Conservation (phyloP, 2,888 invertebrate species). For the Scaptomyza tumidula region DNA sequence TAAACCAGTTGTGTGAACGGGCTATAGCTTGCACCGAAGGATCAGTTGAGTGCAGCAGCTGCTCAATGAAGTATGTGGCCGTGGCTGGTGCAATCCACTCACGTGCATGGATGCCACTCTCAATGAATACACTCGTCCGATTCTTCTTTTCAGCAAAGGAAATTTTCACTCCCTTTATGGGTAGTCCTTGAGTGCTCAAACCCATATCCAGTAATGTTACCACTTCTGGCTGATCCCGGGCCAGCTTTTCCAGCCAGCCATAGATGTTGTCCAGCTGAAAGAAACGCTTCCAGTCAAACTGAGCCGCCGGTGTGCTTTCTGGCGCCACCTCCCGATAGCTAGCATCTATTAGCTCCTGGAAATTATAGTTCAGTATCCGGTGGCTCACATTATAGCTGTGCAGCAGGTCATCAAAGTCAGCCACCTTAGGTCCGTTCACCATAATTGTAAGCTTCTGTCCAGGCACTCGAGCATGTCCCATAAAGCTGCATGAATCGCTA, state of each 20-base stretch:
- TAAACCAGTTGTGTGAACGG: slow-evolving; percentile 88
- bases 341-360: slow-evolving; percentile 77
- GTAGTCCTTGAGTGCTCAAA: slow-evolving; percentile 85
- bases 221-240: slow-evolving; percentile 63
- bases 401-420: slow-evolving; percentile 75
- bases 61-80: slow-evolving; percentile 81
- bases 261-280: slow-evolving; percentile 82
- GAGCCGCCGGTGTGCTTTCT: slow-evolving; percentile 35
- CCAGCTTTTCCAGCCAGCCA: slow-evolving; percentile 77
- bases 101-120: slow-evolving; percentile 84
- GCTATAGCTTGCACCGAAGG: slow-evolving; percentile 76
- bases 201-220: slow-evolving; percentile 85
- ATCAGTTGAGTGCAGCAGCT: slow-evolving; percentile 82
- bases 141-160: slow-evolving; percentile 77
- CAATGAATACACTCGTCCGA: slow-evolving; percentile 84
- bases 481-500: slow-evolving; percentile 81
- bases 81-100: slow-evolving; percentile 84
- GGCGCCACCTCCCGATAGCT: slow-evolving; percentile 67
- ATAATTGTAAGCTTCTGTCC: slow-evolving; percentile 81
- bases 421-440: slow-evolving; percentile 82
- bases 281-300: slow-evolving; percentile 81
- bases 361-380: slow-evolving; percentile 72
- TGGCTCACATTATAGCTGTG: slow-evolving; percentile 74
- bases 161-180: slow-evolving; percentile 85
- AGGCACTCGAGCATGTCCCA: slow-evolving; percentile 77